phyloP scores from a whole-genome alignment of 2,888 invertebrate genomes.

The Coenonympha glycerion region DNA sequence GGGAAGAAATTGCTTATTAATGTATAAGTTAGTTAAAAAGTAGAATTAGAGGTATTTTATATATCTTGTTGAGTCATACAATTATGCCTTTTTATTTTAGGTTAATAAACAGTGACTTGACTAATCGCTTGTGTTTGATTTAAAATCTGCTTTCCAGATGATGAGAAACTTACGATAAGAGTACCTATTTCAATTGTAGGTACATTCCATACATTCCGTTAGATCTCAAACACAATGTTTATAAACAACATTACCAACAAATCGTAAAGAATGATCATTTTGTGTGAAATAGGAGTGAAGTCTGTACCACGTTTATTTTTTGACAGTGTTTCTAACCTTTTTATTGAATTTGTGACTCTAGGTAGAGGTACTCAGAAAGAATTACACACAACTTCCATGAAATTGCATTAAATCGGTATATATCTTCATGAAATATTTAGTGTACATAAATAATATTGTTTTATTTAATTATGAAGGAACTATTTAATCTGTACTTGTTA shows the following conservation, averaged over 20 bases:
- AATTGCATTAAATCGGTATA: too few relatives aligned
- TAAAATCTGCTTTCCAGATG: neutral
- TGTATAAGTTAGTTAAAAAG: neutral
- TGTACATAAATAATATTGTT: too few relatives aligned
- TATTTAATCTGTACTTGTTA: neutral
- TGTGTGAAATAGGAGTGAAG: neutral
- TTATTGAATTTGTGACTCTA: too few relatives aligned
- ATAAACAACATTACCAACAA: neutral
- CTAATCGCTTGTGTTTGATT: neutral
- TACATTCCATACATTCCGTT: neutral
- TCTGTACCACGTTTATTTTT: too few relatives aligned
- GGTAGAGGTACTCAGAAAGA: too few relatives aligned
- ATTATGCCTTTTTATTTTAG: too few relatives aligned
- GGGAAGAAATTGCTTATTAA: slow-evolving; percentile 11
- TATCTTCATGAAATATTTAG: too few relatives aligned
- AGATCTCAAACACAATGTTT: neutral
- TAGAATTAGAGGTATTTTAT: neutral
- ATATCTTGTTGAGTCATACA: too few relatives aligned
- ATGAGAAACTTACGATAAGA: neutral
- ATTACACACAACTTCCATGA: too few relatives aligned
- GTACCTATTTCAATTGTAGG: neutral
- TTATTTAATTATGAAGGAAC: neutral
- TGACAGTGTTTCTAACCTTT: too few relatives aligned
- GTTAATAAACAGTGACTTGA: too few relatives aligned
- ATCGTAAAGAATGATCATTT: neutral